phyloP scores from a whole-genome alignment of 2,888 invertebrate species.

The Pseudococcus jackbeardsleyi region DNA sequence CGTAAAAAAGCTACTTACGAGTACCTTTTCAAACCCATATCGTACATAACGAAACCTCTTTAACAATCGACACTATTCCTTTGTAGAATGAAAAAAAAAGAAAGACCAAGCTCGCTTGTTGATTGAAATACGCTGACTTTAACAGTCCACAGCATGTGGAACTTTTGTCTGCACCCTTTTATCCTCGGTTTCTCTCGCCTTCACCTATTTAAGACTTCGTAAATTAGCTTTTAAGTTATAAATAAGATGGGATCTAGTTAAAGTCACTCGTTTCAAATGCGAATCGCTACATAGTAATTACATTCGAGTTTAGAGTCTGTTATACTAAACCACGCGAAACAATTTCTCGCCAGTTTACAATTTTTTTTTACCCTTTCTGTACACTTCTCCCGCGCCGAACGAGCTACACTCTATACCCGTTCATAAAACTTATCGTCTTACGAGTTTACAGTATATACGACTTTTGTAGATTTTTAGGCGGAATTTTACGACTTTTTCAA shows the following conservation, averaged over 20 bases:
- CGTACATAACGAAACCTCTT: constrained; percentile 8
- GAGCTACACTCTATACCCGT: neutral
- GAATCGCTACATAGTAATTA: constrained; percentile 36
- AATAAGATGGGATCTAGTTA: constrained; percentile 45
- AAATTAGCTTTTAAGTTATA: constrained; percentile 51
- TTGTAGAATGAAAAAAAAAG: neutral
- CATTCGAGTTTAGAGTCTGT: constrained; percentile 51
- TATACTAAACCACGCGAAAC: constrained; percentile 42
- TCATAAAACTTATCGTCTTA: constrained; percentile 27
- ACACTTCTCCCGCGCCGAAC: neutral
- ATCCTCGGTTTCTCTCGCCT: neutral
- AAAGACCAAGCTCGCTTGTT: neutral
- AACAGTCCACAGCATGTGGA: constrained; percentile 29
- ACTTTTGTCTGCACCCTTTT: neutral
- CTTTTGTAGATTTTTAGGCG: constrained; percentile 24
- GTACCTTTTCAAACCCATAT: constrained; percentile 5
- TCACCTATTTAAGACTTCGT: constrained; percentile 21
- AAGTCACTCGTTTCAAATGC: constrained; percentile 10
- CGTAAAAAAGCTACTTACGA: neutral
- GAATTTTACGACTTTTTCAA: constrained; percentile 50
- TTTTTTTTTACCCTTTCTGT: neutral
- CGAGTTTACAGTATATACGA: neutral
- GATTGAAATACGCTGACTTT: neutral
- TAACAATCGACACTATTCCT: neutral
- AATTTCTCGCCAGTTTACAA: constrained; percentile 35